Percentiles rank a stretch among this genome's conserved stretches.
Conservation (phyloP, 2,113 vertebrate genomes). For the Mola mola region DNA sequence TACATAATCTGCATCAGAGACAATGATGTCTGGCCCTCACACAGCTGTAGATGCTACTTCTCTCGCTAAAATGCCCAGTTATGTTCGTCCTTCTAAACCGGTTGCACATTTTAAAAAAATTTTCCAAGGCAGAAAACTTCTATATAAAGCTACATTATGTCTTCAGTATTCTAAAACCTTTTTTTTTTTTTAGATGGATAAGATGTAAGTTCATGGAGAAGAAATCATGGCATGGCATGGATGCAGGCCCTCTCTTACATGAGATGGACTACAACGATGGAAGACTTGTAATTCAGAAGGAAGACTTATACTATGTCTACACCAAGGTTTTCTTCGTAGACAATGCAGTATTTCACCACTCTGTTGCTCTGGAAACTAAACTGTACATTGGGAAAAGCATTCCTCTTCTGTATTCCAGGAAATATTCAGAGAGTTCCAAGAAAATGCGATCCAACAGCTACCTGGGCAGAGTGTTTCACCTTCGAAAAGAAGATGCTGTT, state of each 20-base stretch:
- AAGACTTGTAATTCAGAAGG: constrained; percentile 66
- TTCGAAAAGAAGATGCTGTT: constrained; percentile 75
- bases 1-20: neutral
- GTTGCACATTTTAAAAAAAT: constrained; percentile 56
- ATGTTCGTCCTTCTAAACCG: constrained; percentile 68
- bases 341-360: constrained; percentile 49
- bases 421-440: fast-evolving
- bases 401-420: constrained; percentile 72
- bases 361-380: constrained; percentile 59
- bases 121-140: too few relatives aligned
- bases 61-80: too few relatives aligned
- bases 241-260: constrained; percentile 66
- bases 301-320: constrained; percentile 86
- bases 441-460: constrained; percentile 78
- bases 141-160: too few relatives aligned
- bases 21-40: constrained; percentile 5
- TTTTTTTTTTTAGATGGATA: constrained; percentile 44
- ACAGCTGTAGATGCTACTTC: constrained; percentile 7
- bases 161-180: too few relatives aligned
- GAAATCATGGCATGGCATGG: constrained; percentile 73
- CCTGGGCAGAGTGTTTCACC: constrained; percentile 82
- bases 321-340: constrained; percentile 81
- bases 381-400: constrained; percentile 49
- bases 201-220: neutral
- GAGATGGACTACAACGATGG: constrained; percentile 73